These are phyloP conservation scores for Ceraclea dissimilis DNA, from an alignment of 2,888 invertebrate species.

Conservation along the genomic window DNA sequence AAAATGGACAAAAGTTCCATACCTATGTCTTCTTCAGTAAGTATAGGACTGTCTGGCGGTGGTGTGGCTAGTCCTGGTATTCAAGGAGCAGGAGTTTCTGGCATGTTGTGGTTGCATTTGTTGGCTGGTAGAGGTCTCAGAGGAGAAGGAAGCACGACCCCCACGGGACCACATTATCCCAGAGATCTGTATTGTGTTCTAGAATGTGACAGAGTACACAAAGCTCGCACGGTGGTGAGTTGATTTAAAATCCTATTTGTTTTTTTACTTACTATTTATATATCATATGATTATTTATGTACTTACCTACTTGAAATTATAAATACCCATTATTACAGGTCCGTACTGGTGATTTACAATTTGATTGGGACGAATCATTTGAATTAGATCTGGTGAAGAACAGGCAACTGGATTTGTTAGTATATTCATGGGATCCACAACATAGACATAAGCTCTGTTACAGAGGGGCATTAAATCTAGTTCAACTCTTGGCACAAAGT, in stretches of 20 bases:
- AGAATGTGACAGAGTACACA: constrained; percentile 94
- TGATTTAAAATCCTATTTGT: not conserved
- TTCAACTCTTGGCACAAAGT: constrained; percentile 72
- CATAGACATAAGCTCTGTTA: constrained; percentile 94
- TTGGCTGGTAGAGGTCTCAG: constrained; percentile 81
- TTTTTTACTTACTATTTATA: too few species aligned
- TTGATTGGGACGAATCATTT: constrained; percentile 99
- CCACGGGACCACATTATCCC: constrained; percentile 42
- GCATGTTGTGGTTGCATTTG: constrained; percentile 85
- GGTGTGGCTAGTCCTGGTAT: constrained; percentile 25
- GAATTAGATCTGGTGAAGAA: constrained; percentile 94
- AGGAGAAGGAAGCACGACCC: constrained; percentile 66
- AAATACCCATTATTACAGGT: constrained; percentile 40
- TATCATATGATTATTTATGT: not conserved
- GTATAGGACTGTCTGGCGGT: constrained; percentile 32
- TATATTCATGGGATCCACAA: constrained; percentile 99
- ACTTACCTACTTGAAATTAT: too few species aligned
- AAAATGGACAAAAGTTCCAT: constrained; percentile 72
- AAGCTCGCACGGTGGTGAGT: constrained; percentile 85
- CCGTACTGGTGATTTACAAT: constrained; percentile 90
- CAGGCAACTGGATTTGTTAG: constrained; percentile 88
- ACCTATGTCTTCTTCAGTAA: constrained; percentile 51
- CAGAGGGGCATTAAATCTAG: constrained; percentile 79
- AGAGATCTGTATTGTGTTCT: constrained; percentile 95
- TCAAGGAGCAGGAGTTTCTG: constrained; percentile 57